A percentile compares a stretch with the other conserved stretches of the same genome.
Evolutionary conservation across 2,113 vertebrate species (phyloP).

Genomic region (Cinclus mexicanus): DNA sequence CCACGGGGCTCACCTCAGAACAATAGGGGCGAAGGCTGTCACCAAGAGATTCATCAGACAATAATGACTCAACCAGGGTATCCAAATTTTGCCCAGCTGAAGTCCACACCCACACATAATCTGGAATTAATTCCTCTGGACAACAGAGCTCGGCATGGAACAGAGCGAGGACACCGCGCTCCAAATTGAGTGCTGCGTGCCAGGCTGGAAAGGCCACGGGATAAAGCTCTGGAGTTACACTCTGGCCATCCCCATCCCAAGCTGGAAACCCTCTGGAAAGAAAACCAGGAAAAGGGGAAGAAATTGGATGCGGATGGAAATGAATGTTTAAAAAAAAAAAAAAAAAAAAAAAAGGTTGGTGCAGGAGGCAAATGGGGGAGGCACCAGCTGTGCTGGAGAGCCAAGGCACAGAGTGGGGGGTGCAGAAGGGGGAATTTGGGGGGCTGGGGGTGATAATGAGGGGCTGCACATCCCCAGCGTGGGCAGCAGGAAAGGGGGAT

Average conservation of each 20-base stretch:
- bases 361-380: neutral
- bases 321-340: fast-evolving
- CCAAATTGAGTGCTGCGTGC: neutral
- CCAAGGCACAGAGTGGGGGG: fast-evolving
- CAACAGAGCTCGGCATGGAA: slow-evolving; percentile 33
- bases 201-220: neutral
- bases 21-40: slow-evolving; percentile 59
- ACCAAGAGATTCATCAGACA: slow-evolving; percentile 61
- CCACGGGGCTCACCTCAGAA: slow-evolving; percentile 65
- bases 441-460: neutral
- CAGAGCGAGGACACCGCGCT: neutral
- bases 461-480: neutral
- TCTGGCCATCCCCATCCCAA: neutral
- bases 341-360: neutral
- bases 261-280: neutral
- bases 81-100: slow-evolving; percentile 54
- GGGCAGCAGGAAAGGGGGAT: neutral
- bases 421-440: neutral
- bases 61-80: slow-evolving; percentile 57
- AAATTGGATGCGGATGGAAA: neutral
- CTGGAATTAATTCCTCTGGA: slow-evolving; percentile 65
- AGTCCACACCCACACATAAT: slow-evolving; percentile 59
- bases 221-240: neutral
- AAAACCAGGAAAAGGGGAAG: neutral
- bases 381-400: neutral